Conservation (phyloP, 2,797 vertebrate species). For the Gephyroberyx darwinii region DNA sequence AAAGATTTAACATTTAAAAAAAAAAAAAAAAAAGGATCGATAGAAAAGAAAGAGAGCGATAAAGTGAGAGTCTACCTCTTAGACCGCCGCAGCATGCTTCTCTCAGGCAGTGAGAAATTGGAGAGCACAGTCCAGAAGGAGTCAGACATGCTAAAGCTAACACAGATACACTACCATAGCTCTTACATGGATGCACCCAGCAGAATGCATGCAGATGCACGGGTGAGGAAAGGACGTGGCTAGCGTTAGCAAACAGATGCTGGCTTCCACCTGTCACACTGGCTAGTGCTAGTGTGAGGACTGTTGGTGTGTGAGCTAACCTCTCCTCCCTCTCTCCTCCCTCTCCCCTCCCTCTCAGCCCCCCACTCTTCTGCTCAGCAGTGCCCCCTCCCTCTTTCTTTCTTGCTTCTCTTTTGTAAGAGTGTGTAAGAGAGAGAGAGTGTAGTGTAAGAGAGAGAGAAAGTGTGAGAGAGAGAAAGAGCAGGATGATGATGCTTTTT, state of each 20-base stretch:
- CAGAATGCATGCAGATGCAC: constrained; percentile 39
- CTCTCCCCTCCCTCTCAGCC: constrained; percentile 5
- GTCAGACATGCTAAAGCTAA: constrained; percentile 87
- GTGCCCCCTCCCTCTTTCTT: not conserved
- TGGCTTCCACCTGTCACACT: constrained; percentile 62
- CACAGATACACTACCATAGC: constrained; percentile 74
- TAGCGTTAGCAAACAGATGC: constrained; percentile 33
- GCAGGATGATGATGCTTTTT: too few species aligned
- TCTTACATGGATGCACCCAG: constrained; percentile 61
- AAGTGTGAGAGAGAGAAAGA: too few species aligned
- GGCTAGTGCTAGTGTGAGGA: constrained; percentile 61
- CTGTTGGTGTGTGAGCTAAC: constrained; percentile 10
- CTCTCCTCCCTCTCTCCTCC: constrained; percentile 12
- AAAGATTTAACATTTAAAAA: not conserved
- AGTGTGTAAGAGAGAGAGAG: too few species aligned
- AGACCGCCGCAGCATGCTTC: constrained; percentile 89
- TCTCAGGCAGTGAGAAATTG: constrained; percentile 90
- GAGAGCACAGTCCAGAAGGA: constrained; percentile 92
- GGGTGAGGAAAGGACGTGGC: constrained; percentile 21
- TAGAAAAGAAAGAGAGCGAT: not conserved
- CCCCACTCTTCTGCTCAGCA: not conserved
- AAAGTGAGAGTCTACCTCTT: constrained; percentile 81
- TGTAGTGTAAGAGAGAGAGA: too few species aligned
- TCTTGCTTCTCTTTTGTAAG: not conserved
- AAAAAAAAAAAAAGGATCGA: not conserved